These are phyloP conservation scores for Gopherus evgoodei DNA, from an alignment of 2,113 vertebrate species.

Conservation along the genomic window DNA sequence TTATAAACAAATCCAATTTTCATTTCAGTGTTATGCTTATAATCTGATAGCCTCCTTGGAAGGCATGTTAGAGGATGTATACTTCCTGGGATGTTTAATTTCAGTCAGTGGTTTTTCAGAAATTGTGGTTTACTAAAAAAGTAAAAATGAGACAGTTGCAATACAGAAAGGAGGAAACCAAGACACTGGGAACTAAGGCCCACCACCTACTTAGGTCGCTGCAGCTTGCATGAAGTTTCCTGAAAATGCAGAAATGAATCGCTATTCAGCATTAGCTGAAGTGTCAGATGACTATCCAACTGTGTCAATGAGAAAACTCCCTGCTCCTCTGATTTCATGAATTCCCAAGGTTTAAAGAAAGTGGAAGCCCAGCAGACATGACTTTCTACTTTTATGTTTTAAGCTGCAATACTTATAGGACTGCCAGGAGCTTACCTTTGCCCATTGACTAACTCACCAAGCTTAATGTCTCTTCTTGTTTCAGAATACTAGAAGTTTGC, in stretches of 20 bases:
- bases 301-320: background rate
- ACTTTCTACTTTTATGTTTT: background rate
- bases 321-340: background rate
- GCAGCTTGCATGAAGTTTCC: background rate
- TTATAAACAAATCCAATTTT: constrained; percentile 2
- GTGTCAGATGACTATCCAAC: background rate
- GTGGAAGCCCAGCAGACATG: background rate
- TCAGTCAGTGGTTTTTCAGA: constrained; percentile 40
- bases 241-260: constrained; percentile 2
- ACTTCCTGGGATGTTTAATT: constrained; percentile 26
- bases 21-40: constrained; percentile 21
- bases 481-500: constrained; percentile 25
- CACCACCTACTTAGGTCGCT: background rate
- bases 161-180: background rate
- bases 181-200: background rate
- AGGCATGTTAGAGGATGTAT: constrained; percentile 35
- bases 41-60: constrained; percentile 44
- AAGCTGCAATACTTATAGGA: background rate
- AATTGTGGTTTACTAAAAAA: constrained; percentile 39
- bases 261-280: background rate
- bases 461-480: constrained; percentile 19
- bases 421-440: background rate
- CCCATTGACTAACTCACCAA: background rate
- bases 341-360: background rate
- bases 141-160: background rate